Percentiles rank a stretch among this genome's conserved stretches.
phyloP scores from a whole-genome alignment of 2,888 invertebrate genomes.

The Cheilosia impressa region DNA sequence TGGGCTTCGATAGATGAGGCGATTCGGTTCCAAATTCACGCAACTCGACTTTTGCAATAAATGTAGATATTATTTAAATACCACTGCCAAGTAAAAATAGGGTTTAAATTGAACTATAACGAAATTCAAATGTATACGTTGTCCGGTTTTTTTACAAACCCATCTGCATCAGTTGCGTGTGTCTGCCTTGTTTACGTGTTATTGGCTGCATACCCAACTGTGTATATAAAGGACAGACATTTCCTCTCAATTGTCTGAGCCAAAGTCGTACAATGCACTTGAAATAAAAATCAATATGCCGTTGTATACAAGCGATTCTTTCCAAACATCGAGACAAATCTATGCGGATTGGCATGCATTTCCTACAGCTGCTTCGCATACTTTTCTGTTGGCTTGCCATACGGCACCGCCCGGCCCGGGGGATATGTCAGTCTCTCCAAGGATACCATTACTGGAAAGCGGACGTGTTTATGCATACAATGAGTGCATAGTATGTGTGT shows the following conservation, averaged over 20 bases:
- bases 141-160: too few species aligned
- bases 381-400: conserved; percentile 41
- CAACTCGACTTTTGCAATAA: too few species aligned
- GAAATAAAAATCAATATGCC: conserved; percentile 61
- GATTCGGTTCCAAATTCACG: too few species aligned
- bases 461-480: conserved; percentile 74
- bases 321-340: conserved; percentile 39
- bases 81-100: too few species aligned
- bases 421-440: conserved; percentile 51
- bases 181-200: neutral
- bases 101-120: too few species aligned
- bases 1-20: too few species aligned
- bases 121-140: too few species aligned
- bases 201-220: conserved; percentile 14
- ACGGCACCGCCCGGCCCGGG: conserved; percentile 22
- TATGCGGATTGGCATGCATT: conserved; percentile 60
- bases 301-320: conserved; percentile 27
- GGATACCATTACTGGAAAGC: conserved; percentile 65
- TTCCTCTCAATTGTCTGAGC: conserved; percentile 8
- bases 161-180: too few species aligned
- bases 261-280: conserved; percentile 64
- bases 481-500: conserved; percentile 34
- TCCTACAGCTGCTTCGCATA: conserved; percentile 42
- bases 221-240: too few species aligned
- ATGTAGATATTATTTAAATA: too few species aligned